Conservation (phyloP, 2,797 vertebrate genomes). For the Nyctibius grandis region DNA sequence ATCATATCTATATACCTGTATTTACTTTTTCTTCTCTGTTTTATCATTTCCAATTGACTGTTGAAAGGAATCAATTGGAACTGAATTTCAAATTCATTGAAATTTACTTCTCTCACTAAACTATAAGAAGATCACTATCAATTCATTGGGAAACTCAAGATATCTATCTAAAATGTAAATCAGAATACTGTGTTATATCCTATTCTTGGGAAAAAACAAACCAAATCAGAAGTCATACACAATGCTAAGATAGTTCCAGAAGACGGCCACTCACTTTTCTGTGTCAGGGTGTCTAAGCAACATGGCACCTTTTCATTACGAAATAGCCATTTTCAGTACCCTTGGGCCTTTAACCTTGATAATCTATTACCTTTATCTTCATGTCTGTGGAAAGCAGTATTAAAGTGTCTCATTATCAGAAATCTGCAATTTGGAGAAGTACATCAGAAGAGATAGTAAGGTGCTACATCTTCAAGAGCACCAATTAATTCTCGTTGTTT, state of each 20-base stretch:
- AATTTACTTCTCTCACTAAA: not conserved
- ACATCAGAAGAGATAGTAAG: not conserved
- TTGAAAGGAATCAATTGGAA: not conserved
- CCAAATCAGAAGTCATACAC: not conserved
- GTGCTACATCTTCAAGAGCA: not conserved
- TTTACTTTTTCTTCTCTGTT: not conserved
- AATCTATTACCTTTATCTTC: not conserved
- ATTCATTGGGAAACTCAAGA: not conserved
- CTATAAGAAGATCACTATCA: not conserved
- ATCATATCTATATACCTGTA: not conserved
- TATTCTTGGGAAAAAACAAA: not conserved
- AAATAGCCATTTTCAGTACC: not conserved
- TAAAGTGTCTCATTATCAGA: not conserved
- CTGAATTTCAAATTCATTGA: not conserved
- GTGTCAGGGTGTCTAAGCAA: not conserved
- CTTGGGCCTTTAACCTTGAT: not conserved
- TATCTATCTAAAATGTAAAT: not conserved
- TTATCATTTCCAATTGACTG: not conserved
- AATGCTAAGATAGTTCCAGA: not conserved
- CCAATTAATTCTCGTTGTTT: not conserved
- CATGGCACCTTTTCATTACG: not conserved
- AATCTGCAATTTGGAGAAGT: not conserved
- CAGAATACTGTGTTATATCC: not conserved
- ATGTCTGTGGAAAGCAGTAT: not conserved
- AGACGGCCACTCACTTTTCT: not conserved